Evolutionary conservation across 2,888 invertebrate species (phyloP).

Genomic region (Nesidiocoris tenuis): DNA sequence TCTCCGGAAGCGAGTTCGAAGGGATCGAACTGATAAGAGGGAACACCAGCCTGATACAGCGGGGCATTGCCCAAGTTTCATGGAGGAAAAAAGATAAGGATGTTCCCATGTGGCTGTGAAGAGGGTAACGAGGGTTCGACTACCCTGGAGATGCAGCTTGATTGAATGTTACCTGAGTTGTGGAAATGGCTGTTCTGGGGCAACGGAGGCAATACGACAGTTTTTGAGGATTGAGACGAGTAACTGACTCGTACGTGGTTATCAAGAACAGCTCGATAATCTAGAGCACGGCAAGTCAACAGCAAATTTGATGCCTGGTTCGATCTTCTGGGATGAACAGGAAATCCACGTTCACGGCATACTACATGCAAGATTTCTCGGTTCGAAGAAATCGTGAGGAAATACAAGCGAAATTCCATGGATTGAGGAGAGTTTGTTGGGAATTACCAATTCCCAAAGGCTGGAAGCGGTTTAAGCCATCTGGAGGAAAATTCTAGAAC

Average conservation of each 20-base stretch:
- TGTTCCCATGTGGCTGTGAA: slow-evolving; percentile 17
- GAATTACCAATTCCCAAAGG: too few relatives aligned
- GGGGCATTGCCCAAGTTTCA: slow-evolving; percentile 20
- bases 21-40: slow-evolving; percentile 27
- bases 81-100: slow-evolving; percentile 24
- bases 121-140: not conserved
- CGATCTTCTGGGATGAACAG: too few relatives aligned
- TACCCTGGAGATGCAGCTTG: not conserved
- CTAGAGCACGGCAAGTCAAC: too few relatives aligned
- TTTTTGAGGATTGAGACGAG: not conserved
- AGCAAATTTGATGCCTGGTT: too few relatives aligned
- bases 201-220: not conserved
- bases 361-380: too few relatives aligned
- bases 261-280: not conserved
- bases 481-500: too few relatives aligned
- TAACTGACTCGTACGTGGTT: not conserved
- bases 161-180: too few relatives aligned
- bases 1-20: slow-evolving; percentile 24
- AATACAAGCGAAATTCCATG: too few relatives aligned
- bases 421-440: too few relatives aligned
- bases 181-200: not conserved
- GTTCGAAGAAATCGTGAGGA: too few relatives aligned
- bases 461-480: too few relatives aligned
- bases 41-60: slow-evolving; percentile 27
- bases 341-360: too few relatives aligned